These are phyloP conservation scores for Lycodopsis pacificus DNA, from an alignment of 2,797 vertebrate species.

Conservation along the genomic window DNA sequence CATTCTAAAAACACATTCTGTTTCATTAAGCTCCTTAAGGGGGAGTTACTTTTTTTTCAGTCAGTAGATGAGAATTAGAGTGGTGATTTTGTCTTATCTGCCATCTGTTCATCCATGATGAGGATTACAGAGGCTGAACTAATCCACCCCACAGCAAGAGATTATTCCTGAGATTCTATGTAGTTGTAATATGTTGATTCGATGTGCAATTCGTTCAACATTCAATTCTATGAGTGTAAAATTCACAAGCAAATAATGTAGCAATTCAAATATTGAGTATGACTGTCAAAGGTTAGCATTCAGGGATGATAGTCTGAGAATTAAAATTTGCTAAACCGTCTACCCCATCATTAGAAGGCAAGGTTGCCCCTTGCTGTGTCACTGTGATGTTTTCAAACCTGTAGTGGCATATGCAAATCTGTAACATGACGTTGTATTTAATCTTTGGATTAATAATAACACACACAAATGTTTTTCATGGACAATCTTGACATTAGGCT, in stretches of 20 bases:
- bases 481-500: not conserved
- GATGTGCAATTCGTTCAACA: slow-evolving; percentile 33
- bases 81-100: slow-evolving; percentile 72
- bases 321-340: not conserved
- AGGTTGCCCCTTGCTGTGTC: not conserved
- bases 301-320: not conserved
- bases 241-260: not conserved
- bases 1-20: not conserved
- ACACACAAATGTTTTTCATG: not conserved
- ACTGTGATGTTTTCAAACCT: not conserved
- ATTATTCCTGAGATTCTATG: slow-evolving; percentile 75
- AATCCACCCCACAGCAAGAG: slow-evolving; percentile 75
- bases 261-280: not conserved
- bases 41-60: slow-evolving; percentile 36
- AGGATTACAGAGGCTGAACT: slow-evolving; percentile 77
- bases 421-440: not conserved
- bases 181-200: slow-evolving; percentile 43
- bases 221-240: slow-evolving; percentile 19
- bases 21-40: slow-evolving; percentile 24
- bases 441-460: not conserved
- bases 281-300: not conserved
- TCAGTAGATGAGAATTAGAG: slow-evolving; percentile 67
- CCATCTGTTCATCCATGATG: slow-evolving; percentile 81
- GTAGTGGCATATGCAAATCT: not conserved
- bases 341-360: not conserved